Evolutionary conservation across 2,888 invertebrate genomes (phyloP), one percentile per base, ranked within the genome.

Genomic region (Metellina segmentata): DNA sequence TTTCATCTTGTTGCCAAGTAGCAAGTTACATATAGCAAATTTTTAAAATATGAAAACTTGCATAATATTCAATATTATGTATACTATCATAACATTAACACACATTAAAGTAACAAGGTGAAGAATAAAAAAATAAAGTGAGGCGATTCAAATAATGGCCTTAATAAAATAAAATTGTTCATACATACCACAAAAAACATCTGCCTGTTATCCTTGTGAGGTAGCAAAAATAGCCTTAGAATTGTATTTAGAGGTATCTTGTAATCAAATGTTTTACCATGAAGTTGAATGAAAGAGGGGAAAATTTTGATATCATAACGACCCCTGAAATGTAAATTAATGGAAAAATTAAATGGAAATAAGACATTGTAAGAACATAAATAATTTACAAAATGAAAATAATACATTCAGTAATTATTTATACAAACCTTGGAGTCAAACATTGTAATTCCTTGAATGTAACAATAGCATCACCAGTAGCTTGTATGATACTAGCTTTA

Each of bases 241-340:
- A 99, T 99, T 0, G 99, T 99, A 0, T 98, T 98, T 97, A 98
- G 98, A 0, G 99, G 99, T 94, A 99, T 99, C 96, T 99, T 99
- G 96, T 99, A 99, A 96, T 99, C 99, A 94, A 99, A 99, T 0
- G 99, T 99, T 96, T 99, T 99, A 94, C 98, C 98, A 94, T 98
- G 98, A 92, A 98, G 96, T 95, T 98, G 98, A 94, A 98, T 97
- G 95, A 98, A 98, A 0, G 97, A 96, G 83, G 98, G 97, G 95
- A 98, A 99, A 92, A 99, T 97, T 95, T 98, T 99, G 95, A 99
- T 98, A 95, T 98, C 98, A 94, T 99, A 99, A 93, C 98, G 98
- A 96, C 99, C 99, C 95, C 98, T 98, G 96, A 90, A 97, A 96
- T 94, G 95, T 19, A 20, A 53, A 11, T n/a, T n/a, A n/a, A n/a